Evolutionary conservation across 2,797 vertebrate genomes (phyloP).

Genomic region (Dicrostonyx torquatus): DNA sequence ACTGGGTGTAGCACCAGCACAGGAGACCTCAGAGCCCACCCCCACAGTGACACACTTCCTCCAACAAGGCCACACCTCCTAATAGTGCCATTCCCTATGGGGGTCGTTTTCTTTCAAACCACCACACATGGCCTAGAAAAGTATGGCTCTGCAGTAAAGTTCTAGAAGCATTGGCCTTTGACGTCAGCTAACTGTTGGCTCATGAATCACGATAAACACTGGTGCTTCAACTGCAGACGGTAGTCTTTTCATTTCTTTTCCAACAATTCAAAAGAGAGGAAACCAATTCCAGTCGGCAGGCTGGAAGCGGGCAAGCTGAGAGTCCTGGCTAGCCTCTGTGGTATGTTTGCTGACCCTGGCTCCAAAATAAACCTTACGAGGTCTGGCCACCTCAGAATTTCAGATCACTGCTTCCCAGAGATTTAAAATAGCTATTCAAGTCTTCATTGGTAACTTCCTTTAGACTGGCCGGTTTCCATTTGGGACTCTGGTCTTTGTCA

Average conservation of each 20-base stretch:
- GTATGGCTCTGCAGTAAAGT: neutral
- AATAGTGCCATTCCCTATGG: neutral
- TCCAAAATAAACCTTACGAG: conserved; percentile 26
- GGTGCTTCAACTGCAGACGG: conserved; percentile 17
- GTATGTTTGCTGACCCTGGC: neutral
- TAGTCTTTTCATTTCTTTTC: conserved; percentile 19
- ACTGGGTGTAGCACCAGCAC: neutral
- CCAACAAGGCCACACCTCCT: neutral
- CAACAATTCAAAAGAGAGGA: conserved; percentile 37
- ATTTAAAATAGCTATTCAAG: conserved; percentile 89
- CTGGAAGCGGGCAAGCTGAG: neutral
- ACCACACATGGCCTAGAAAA: neutral
- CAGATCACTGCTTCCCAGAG: conserved; percentile 90
- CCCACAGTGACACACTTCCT: neutral
- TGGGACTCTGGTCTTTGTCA: conserved; percentile 91
- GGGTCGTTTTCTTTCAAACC: neutral
- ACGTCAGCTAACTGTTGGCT: neutral
- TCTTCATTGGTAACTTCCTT: conserved; percentile 90
- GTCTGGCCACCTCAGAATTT: conserved; percentile 66
- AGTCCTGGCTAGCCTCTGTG: neutral
- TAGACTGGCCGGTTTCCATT: conserved; percentile 90
- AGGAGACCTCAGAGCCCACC: neutral
- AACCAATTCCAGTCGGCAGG: neutral
- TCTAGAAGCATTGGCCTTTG: neutral
- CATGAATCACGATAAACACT: neutral